These are phyloP conservation scores for Acanthisitta chloris DNA, from an alignment of 2,113 vertebrate species.

Conservation along the genomic window DNA sequence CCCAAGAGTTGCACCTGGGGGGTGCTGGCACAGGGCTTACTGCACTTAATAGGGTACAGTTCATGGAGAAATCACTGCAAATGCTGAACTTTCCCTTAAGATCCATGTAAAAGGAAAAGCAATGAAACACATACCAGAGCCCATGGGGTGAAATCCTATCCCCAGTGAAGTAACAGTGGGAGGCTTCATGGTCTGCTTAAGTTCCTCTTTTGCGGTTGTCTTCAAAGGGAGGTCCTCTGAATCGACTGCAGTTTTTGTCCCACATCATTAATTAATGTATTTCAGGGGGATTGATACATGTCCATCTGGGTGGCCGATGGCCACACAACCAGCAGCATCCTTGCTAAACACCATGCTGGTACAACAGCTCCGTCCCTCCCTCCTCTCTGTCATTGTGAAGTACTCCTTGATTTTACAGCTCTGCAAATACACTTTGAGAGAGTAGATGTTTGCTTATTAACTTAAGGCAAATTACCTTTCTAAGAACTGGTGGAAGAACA, in stretches of 20 bases:
- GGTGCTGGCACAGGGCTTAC: background rate
- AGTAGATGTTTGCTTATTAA: constrained; percentile 10
- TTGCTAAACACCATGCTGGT: background rate
- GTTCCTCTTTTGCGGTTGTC: background rate
- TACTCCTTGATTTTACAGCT: background rate
- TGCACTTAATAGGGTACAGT: rapidly evolving
- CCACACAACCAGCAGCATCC: background rate
- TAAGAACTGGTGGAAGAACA: background rate
- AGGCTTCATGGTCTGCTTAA: background rate
- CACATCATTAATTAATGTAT: background rate
- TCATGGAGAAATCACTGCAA: background rate
- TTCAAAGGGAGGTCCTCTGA: background rate
- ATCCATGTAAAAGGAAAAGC: background rate
- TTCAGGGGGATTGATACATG: rapidly evolving
- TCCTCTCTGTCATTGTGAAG: background rate
- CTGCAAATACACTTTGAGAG: background rate
- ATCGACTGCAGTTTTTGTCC: background rate
- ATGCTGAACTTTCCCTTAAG: background rate
- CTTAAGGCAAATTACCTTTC: constrained; percentile 31
- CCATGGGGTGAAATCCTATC: rapidly evolving
- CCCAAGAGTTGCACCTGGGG: background rate
- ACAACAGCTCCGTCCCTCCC: background rate
- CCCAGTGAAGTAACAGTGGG: rapidly evolving
- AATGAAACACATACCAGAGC: background rate
- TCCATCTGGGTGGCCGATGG: rapidly evolving